Base-by-base conservation (phyloP, 2,888 invertebrate genomes). In the Ptychoptera contaminata region DNA sequence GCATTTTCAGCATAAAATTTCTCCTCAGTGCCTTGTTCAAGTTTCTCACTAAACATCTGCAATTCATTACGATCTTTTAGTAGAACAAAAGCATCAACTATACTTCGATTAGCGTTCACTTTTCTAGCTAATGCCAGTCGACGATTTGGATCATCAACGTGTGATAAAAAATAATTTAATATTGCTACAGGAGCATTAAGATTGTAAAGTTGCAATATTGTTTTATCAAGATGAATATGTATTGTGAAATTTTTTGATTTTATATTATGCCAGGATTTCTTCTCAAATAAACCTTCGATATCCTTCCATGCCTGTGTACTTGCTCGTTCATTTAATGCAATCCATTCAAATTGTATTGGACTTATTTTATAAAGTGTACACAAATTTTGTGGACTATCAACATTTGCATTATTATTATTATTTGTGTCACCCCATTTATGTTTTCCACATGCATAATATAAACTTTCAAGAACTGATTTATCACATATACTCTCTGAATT, bases 1-100 rank as follows among this genome's bases (percentile, higher is more conserved):
- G 76, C 75, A 54, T 77, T 81, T 53, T 84, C 83, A 35, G 82
- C 81, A 47, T 81, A 72, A 52, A 79, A 76, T 52, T 77, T 78
- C 55, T 82, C 81, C 52, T 83, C 81, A 0, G 78, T 63, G 10
- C 62, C 57, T 23, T 58, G 58, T 2, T 55, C 47, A 12, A 66
- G 48, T 0, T 60, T 50, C 3, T 59, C 57, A 16, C 54, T 59
- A 2, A 60, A 53, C 16, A 56, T 51, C 32, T 56, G 58, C 38
- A 66, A 46, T 37, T 61, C 60, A 16, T 51, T 53, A 8, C 59
- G 55, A 45, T 67, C 64, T 47, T 65, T 66, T 1, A 65, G 46
- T 2, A 56, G 53, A 0, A 51, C 58, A 44, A 66, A 51, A 2
- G 63, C 59, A 54, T 66, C 66, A 37, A 66, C 57, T 29, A 57